These are phyloP conservation scores for Pseudobourletiella spinata DNA, from an alignment of 1,140 invertebrate genomes.

Conservation along the genomic window DNA sequence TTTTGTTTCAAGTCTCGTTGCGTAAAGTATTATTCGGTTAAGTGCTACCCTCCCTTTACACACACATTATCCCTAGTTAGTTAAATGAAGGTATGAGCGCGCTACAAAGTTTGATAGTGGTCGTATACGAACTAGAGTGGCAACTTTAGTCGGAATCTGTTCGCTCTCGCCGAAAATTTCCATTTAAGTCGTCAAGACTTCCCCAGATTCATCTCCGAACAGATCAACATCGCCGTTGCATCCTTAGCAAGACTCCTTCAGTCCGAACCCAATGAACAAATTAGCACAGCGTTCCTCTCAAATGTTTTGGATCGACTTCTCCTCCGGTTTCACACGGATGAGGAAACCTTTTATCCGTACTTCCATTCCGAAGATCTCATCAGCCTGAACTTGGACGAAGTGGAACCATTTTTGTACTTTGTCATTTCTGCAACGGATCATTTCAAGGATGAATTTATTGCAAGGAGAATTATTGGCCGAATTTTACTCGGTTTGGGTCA, in stretches of 20 bases:
- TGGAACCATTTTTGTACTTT: constrained; percentile 18
- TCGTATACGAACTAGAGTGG: too few relatives aligned
- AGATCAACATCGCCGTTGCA: constrained; percentile 7
- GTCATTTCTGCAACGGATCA: not conserved
- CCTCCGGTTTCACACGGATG: constrained; percentile 23
- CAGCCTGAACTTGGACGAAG: not conserved
- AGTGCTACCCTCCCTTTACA: too few relatives aligned
- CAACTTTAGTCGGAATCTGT: constrained; percentile 22
- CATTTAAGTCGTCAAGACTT: constrained; percentile 20
- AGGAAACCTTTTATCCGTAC: constrained; percentile 16
- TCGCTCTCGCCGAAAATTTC: constrained; percentile 23
- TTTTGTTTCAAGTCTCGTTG: too few relatives aligned
- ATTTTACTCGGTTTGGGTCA: constrained; percentile 11
- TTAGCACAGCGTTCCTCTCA: too few relatives aligned
- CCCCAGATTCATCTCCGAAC: constrained; percentile 12
- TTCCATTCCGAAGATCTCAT: not conserved
- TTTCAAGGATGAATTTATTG: constrained; percentile 15
- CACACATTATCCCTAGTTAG: too few relatives aligned
- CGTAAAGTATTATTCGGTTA: too few relatives aligned
- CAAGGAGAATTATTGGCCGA: constrained; percentile 13
- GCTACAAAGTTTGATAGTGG: too few relatives aligned
- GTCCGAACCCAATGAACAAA: not conserved
- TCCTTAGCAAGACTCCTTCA: not conserved
- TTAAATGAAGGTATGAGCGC: too few relatives aligned
- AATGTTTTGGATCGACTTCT: constrained; percentile 25